Evolutionary conservation across 1,140 invertebrate genomes (phyloP).

Genomic region (Thaumetopoea pityocampa): DNA sequence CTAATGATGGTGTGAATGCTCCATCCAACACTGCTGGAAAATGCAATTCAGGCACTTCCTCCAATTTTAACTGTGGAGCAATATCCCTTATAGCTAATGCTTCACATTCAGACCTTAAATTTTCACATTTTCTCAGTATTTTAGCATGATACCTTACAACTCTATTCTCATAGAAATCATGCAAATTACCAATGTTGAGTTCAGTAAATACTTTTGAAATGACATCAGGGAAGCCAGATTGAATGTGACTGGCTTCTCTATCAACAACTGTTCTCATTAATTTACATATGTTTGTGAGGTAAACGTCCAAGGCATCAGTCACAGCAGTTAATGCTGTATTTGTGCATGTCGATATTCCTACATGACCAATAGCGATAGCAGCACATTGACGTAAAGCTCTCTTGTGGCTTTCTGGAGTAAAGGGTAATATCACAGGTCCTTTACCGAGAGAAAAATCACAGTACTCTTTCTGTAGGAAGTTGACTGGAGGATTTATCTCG

Average conservation of each 20-base stretch:
- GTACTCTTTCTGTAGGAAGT: slow-evolving; percentile 61
- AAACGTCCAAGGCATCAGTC: slow-evolving; percentile 62
- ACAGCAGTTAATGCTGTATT: slow-evolving; percentile 60
- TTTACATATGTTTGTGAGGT: slow-evolving; percentile 65
- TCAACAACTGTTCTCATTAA: slow-evolving; percentile 63
- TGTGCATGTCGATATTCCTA: slow-evolving; percentile 52
- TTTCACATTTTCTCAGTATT: slow-evolving; percentile 50
- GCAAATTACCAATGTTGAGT: slow-evolving; percentile 62
- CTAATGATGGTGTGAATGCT: slow-evolving; percentile 67
- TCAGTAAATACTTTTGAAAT: slow-evolving; percentile 70
- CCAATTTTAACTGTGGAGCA: slow-evolving; percentile 59
- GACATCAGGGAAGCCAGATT: slow-evolving; percentile 64
- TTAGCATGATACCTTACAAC: slow-evolving; percentile 59
- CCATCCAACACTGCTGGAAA: slow-evolving; percentile 69
- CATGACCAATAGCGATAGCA: slow-evolving; percentile 64
- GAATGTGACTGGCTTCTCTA: slow-evolving; percentile 58
- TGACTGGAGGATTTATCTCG: slow-evolving; percentile 44
- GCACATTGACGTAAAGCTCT: slow-evolving; percentile 62
- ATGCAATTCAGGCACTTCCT: slow-evolving; percentile 72
- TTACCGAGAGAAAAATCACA: slow-evolving; percentile 66
- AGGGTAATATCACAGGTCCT: slow-evolving; percentile 53
- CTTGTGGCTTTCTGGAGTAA: slow-evolving; percentile 64
- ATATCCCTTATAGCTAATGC: slow-evolving; percentile 51
- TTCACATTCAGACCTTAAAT: slow-evolving; percentile 50
- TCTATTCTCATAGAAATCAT: slow-evolving; percentile 62